A percentile compares a stretch with the other conserved stretches of the same genome.
phyloP scores from a whole-genome alignment of 2,113 vertebrate species.

The Malaclemys terrapin region DNA sequence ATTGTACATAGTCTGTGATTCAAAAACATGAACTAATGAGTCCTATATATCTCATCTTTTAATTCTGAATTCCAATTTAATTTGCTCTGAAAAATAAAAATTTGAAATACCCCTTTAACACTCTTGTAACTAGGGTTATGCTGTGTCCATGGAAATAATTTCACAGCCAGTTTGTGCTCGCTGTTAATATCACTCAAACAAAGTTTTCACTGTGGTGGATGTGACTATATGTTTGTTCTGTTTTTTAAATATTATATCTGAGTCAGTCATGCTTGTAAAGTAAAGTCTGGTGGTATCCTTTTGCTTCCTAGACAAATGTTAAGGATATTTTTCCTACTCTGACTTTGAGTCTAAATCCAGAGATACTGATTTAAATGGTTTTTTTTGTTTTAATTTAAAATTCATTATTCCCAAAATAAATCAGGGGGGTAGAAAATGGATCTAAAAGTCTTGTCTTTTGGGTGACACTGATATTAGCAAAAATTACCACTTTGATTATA shows the following conservation, averaged over 20 bases:
- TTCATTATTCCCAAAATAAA: neutral
- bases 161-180: neutral
- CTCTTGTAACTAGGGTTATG: neutral
- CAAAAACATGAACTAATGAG: neutral
- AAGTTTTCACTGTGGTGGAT: neutral
- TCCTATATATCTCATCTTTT: neutral
- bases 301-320: neutral
- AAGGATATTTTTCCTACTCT: accelerated
- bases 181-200: accelerated
- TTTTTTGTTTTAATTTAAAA: neutral
- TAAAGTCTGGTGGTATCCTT: neutral
- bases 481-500: neutral
- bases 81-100: neutral
- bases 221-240: neutral
- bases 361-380: neutral
- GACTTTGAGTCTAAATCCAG: slow-evolving; percentile 9
- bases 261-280: neutral
- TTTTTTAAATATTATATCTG: neutral
- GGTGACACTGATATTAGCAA: neutral
- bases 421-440: neutral
- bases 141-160: neutral
- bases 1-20: neutral
- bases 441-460: neutral
- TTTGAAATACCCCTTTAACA: neutral
- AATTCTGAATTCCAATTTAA: neutral